phyloP scores from a whole-genome alignment of 53 echinoderm and acorn worm genomes.

The Hippasteria phrygiana region DNA sequence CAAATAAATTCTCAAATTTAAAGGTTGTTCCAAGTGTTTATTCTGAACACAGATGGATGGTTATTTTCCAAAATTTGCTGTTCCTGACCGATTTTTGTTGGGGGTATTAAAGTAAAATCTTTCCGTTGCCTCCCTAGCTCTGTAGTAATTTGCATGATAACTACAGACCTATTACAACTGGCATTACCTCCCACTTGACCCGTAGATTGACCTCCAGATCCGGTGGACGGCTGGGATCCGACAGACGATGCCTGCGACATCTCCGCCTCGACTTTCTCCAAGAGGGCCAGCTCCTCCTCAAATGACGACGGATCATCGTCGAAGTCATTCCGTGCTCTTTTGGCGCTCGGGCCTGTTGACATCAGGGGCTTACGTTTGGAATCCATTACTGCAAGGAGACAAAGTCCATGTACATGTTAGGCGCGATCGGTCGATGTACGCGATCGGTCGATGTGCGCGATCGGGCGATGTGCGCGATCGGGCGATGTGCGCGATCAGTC shows the following conservation, averaged over 20 bases:
- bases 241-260: constrained; percentile 47
- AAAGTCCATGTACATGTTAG: too few species aligned
- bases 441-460: neutral
- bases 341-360: constrained; percentile 63
- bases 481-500: too few species aligned
- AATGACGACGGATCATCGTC: constrained; percentile 88
- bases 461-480: too few species aligned
- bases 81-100: too few species aligned
- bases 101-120: too few species aligned
- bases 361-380: constrained; percentile 59
- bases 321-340: constrained; percentile 73
- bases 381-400: constrained; percentile 1
- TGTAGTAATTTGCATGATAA: too few species aligned
- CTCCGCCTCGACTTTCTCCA: constrained; percentile 87
- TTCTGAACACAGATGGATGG: too few species aligned
- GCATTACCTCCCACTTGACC: neutral
- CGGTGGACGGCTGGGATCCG: constrained; percentile 35
- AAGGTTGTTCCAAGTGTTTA: too few species aligned
- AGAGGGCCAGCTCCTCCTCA: constrained; percentile 88
- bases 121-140: too few species aligned
- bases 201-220: neutral
- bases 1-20: too few species aligned
- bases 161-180: neutral
- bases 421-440: neutral
- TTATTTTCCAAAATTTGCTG: too few species aligned